Conservation (phyloP, 2,113 vertebrate genomes). For the Ceyx melanurus region DNA sequence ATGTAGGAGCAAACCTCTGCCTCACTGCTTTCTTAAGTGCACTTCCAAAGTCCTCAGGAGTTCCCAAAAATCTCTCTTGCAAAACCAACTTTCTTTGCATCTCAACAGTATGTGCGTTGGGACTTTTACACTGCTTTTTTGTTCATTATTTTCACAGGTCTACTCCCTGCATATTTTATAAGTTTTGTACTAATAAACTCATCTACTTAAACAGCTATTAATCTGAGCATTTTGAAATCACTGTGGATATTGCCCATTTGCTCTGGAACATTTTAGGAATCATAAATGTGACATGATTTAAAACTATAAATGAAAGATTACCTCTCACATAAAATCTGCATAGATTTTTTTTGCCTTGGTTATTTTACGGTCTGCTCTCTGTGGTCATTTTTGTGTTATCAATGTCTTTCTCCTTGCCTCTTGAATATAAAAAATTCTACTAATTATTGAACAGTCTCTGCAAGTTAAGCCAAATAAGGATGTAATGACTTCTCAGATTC, state of each 20-base stretch:
- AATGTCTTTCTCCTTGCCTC: not conserved
- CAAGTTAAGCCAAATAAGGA: conserved; percentile 16
- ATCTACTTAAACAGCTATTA: not conserved
- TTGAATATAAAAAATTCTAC: conserved; percentile 19
- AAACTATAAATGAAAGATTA: conserved; percentile 11
- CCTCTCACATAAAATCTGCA: not conserved
- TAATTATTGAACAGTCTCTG: conserved; percentile 28
- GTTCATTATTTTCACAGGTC: not conserved
- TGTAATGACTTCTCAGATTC: conserved; percentile 29
- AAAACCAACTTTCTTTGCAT: not conserved
- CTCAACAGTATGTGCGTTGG: not conserved
- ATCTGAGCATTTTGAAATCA: not conserved
- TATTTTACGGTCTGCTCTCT: conserved; percentile 3
- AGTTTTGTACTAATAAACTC: conserved; percentile 1
- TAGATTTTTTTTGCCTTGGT: not conserved
- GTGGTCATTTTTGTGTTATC: conserved; percentile 29
- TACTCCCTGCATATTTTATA: not conserved
- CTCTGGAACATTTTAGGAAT: not conserved
- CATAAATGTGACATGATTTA: not conserved
- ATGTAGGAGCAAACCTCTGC: not conserved
- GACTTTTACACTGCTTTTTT: not conserved
- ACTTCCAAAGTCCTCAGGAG: not conserved
- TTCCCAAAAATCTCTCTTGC: not conserved
- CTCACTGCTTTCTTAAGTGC: not conserved
- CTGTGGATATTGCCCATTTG: not conserved